Evolutionary conservation across 2,888 invertebrate species (phyloP), one percentile per base, ranked within the genome.

Genomic region (Criorhina ranunculi): DNA sequence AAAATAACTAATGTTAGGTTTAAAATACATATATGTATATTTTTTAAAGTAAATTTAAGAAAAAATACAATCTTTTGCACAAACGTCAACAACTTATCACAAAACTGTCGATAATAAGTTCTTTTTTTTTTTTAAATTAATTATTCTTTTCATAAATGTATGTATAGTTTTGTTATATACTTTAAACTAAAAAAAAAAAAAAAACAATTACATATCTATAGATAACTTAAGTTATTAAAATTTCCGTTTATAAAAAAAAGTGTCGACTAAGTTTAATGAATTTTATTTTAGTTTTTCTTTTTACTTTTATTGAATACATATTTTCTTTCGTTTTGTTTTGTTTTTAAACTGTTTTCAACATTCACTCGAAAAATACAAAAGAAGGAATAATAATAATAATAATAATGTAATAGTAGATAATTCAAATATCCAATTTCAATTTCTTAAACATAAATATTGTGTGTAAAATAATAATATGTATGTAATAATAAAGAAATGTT

Each of bases 51-150:
- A 62, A 64, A 31, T 6, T 33, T 51, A 49, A 49, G 29, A 57
- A 77, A 51, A 72, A 78, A 78, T 46, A 62, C 53, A 73, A 44
- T 60, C 15, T 55, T 70, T 83, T 78, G 79, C 78, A 83, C 73
- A 76, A 70, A 76, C 40, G 35, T 80, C 46, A 85, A 80, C 79
- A 85, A 80, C 80, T 85, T 85, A 80, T 85, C 85, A 85, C 80
- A 85, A 75, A 76, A 80, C 31, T 57, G 59, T 75, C 33, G 51
- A 42, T 60, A 80, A 66, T 75, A 76, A 70, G 62, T 70, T 70
- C 53, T 70, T 64, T 12, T n/a, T n/a, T n/a, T n/a, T n/a, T n/a
- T n/a, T n/a, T n/a, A n/a, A 59, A 60, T 33, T 40, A 24, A 9
- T 62, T 8, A n/a, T 11, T 42, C 62, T 2, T 42, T 40, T 29